Evolutionary conservation across 2,113 vertebrate genomes (phyloP).

Genomic region (Acrocephalus arundinaceus): DNA sequence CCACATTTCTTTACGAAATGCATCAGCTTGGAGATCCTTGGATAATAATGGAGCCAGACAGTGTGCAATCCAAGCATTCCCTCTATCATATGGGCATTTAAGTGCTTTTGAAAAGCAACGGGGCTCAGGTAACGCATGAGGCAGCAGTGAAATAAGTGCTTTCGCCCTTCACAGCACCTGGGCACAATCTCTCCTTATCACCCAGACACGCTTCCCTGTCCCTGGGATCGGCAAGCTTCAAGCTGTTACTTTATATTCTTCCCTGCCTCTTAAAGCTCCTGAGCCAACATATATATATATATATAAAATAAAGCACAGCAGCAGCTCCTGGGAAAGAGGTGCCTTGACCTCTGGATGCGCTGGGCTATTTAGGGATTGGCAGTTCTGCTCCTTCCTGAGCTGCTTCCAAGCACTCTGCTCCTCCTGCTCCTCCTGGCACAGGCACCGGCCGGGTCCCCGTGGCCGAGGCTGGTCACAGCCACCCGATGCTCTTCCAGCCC

Average conservation of each 20-base stretch:
- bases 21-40: constrained; percentile 50
- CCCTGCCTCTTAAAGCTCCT: not conserved
- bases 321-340: not conserved
- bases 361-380: not conserved
- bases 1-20: constrained; percentile 20
- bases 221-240: not conserved
- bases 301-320: not conserved
- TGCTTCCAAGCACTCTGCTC: not conserved
- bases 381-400: not conserved
- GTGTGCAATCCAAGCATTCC: constrained; percentile 51
- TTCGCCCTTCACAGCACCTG: constrained; percentile 69
- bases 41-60: constrained; percentile 66
- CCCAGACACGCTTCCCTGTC: constrained; percentile 46
- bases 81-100: constrained; percentile 62
- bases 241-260: not conserved
- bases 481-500: not conserved
- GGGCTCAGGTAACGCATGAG: constrained; percentile 63
- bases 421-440: not conserved
- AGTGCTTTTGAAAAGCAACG: constrained; percentile 66
- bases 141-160: constrained; percentile 63
- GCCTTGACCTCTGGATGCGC: not conserved
- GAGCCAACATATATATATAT: not conserved
- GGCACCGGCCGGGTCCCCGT: rapidly evolving
- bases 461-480: not conserved
- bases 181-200: constrained; percentile 63